These are phyloP conservation scores for Matsumurasca onukii DNA, from an alignment of 1,140 invertebrate species.

Conservation along the genomic window DNA sequence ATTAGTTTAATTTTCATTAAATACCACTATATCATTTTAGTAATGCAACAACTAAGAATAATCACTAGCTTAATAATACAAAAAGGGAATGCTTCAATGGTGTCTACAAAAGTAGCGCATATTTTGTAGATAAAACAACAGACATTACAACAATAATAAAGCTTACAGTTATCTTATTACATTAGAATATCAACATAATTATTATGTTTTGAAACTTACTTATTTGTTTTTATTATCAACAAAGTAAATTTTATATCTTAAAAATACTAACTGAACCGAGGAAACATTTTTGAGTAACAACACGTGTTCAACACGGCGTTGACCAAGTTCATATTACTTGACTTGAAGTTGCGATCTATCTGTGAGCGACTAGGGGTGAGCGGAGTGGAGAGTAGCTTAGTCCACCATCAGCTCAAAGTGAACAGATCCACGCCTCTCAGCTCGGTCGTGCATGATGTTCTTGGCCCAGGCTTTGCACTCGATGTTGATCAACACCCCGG, in stretches of 20 bases:
- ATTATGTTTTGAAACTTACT: background rate
- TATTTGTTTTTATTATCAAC: background rate
- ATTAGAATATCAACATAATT: background rate
- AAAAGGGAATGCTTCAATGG: too few relatives aligned
- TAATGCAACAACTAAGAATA: too few relatives aligned
- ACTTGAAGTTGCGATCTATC: conserved; percentile 8
- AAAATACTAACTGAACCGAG: background rate
- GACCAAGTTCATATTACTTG: conserved; percentile 5
- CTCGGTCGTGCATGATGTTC: conserved; percentile 86
- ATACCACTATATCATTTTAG: too few relatives aligned
- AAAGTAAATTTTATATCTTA: background rate
- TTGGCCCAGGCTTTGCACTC: conserved; percentile 96
- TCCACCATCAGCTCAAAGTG: conserved; percentile 96
- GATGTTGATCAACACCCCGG: conserved; percentile 89
- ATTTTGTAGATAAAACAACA: background rate
- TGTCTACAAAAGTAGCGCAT: too few relatives aligned
- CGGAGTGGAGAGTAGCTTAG: conserved; percentile 53
- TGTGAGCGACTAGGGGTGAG: conserved; percentile 2
- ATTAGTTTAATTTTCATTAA: too few relatives aligned
- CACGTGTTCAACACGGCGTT: background rate
- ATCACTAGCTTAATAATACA: too few relatives aligned
- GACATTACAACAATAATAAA: background rate
- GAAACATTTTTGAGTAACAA: background rate
- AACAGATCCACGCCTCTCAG: conserved; percentile 86
- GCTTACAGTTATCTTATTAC: background rate